A percentile compares a stretch with the other conserved stretches of the same genome.
phyloP scores from a whole-genome alignment of 1,140 invertebrate genomes.

The Adoxophyes honmai region DNA sequence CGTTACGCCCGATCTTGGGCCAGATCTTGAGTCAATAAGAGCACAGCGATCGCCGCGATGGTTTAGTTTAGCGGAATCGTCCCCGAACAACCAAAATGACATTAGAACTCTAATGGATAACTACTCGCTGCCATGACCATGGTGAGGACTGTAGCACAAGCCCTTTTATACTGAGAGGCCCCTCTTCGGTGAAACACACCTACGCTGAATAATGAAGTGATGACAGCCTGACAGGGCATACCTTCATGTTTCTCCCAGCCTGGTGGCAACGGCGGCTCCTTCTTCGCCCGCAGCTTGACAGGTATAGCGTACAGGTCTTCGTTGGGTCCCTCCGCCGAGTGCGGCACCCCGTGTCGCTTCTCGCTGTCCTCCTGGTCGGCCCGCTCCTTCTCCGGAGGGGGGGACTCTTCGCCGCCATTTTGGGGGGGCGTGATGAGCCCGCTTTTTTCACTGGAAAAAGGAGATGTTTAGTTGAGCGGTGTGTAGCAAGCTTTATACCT shows the following conservation, averaged over 20 bases:
- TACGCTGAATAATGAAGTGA: too few species aligned
- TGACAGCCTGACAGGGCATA: too few species aligned
- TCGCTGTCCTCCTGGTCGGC: slow-evolving; percentile 70
- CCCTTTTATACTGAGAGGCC: too few species aligned
- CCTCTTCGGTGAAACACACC: too few species aligned
- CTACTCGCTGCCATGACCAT: too few species aligned
- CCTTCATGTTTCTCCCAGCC: slow-evolving; percentile 97
- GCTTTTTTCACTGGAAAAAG: slow-evolving; percentile 65
- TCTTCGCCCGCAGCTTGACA: slow-evolving; percentile 80
- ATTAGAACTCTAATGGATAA: too few species aligned
- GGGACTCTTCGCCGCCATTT: slow-evolving; percentile 67
- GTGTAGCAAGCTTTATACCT: neutral
- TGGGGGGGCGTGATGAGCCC: slow-evolving; percentile 61
- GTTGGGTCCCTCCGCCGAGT: slow-evolving; percentile 83
- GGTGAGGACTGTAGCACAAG: too few species aligned
- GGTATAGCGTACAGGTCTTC: slow-evolving; percentile 87
- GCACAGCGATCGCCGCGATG: too few species aligned
- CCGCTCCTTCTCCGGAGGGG: slow-evolving; percentile 71
- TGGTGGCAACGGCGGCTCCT: slow-evolving; percentile 80
- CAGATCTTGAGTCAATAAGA: too few species aligned
- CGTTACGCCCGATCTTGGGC: too few species aligned
- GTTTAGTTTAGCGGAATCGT: too few species aligned
- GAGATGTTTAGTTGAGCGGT: neutral
- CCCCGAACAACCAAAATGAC: too few species aligned
- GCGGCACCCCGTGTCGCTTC: slow-evolving; percentile 80